Evolutionary conservation across 2,797 vertebrate species (phyloP).

Genomic region (Anomalospiza imberbis): DNA sequence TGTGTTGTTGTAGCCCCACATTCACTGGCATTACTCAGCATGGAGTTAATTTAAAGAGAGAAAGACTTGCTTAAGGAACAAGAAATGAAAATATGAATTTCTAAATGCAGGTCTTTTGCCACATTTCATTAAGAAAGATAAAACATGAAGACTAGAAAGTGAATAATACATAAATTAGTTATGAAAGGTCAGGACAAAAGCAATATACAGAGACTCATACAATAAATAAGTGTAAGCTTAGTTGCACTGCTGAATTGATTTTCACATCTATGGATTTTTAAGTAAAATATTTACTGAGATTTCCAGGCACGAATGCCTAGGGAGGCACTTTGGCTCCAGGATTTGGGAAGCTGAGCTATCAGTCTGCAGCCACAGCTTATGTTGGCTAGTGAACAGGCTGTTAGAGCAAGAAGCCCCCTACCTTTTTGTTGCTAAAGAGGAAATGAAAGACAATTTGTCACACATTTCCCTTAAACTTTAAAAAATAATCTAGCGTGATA

Average conservation of each 20-base stretch:
- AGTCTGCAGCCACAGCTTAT: not conserved
- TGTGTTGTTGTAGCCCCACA: not conserved
- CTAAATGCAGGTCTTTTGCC: not conserved
- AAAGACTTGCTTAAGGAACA: not conserved
- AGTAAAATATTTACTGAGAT: not conserved
- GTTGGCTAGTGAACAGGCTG: not conserved
- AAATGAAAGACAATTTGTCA: not conserved
- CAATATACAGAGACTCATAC: not conserved
- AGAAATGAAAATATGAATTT: not conserved
- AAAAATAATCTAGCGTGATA: not conserved
- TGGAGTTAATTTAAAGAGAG: not conserved
- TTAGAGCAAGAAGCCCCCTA: not conserved
- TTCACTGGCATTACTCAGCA: not conserved
- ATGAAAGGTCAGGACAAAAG: not conserved
- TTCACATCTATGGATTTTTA: not conserved
- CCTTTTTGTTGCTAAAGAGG: not conserved
- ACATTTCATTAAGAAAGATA: not conserved
- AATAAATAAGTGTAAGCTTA: not conserved
- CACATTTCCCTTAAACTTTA: not conserved
- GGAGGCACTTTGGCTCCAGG: not conserved
- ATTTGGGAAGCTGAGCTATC: not conserved
- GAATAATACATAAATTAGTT: not conserved
- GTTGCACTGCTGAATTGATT: not conserved
- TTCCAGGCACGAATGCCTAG: not conserved
- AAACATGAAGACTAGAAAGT: not conserved